Evolutionary conservation across 2,888 invertebrate genomes (phyloP).

Genomic region (Tryphoninae sp.): DNA sequence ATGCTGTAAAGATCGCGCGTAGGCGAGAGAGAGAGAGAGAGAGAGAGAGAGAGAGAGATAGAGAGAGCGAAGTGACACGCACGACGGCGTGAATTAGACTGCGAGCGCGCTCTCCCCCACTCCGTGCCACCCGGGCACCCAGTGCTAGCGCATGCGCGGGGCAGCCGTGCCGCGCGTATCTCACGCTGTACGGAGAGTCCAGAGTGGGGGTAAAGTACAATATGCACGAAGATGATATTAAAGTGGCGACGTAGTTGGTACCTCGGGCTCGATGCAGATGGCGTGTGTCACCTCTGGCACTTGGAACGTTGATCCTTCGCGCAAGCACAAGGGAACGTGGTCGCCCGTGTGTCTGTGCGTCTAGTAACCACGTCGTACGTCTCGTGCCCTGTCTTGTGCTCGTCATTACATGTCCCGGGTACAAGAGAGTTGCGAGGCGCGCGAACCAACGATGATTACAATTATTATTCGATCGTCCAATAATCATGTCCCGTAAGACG

Average conservation of each 20-base stretch:
- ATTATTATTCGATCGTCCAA: conserved; percentile 78
- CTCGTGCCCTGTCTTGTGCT: conserved; percentile 43
- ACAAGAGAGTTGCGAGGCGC: conserved; percentile 36
- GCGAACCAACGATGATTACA: conserved; percentile 73
- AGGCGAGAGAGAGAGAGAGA: background rate
- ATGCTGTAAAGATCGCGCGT: background rate
- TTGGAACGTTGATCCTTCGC: conserved; percentile 54
- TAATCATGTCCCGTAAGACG: conserved; percentile 77
- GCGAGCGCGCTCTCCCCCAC: background rate
- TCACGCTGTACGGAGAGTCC: background rate
- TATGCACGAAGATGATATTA: conserved; percentile 38
- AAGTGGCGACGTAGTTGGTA: conserved; percentile 44
- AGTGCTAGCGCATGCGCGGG: too few relatives aligned
- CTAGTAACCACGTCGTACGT: conserved; percentile 5
- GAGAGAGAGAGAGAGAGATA: background rate
- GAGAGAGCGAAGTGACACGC: background rate
- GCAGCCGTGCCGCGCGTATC: background rate
- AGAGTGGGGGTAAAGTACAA: background rate
- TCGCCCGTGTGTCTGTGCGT: background rate
- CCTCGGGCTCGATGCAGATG: conserved; percentile 40
- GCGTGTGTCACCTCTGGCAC: conserved; percentile 72
- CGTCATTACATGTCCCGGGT: conserved; percentile 71
- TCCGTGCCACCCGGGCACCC: too few relatives aligned
- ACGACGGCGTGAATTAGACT: background rate
- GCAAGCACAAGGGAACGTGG: conserved; percentile 2